phyloP scores from a whole-genome alignment of 2,797 vertebrate genomes.

The Poeciliopsis turneri region DNA sequence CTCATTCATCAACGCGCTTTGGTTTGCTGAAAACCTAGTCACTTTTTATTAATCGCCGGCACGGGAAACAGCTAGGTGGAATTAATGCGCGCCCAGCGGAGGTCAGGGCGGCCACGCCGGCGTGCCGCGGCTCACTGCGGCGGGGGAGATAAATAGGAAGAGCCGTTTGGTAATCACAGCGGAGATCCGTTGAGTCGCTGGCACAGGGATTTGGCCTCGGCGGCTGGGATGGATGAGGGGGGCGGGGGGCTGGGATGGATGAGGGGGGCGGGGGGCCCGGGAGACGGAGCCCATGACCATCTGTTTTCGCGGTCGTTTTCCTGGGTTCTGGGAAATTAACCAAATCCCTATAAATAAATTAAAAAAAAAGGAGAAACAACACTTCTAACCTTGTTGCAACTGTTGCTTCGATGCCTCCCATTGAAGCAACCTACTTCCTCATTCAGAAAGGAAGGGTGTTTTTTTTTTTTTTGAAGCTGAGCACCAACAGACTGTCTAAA shows the following conservation, averaged over 20 bases:
- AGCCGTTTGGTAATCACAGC: slow-evolving; percentile 77
- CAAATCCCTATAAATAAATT: slow-evolving; percentile 61
- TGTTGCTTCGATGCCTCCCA: slow-evolving; percentile 4
- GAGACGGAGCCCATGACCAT: slow-evolving; percentile 81
- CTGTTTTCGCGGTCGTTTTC: slow-evolving; percentile 62
- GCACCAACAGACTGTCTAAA: background rate
- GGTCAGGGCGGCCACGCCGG: slow-evolving; percentile 85
- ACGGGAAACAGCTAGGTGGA: slow-evolving; percentile 89
- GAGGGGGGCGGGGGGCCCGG: background rate
- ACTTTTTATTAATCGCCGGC: slow-evolving; percentile 99
- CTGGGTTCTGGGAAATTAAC: slow-evolving; percentile 58
- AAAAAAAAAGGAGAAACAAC: slow-evolving; percentile 73
- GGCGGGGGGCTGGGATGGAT: slow-evolving; percentile 56
- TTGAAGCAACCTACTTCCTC: slow-evolving; percentile 14
- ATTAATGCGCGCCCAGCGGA: slow-evolving; percentile 92
- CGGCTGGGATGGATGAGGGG: slow-evolving; percentile 65
- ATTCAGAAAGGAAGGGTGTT: slow-evolving; percentile 18
- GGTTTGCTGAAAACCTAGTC: slow-evolving; percentile 92
- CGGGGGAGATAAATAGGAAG: slow-evolving; percentile 88
- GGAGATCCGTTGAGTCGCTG: slow-evolving; percentile 82
- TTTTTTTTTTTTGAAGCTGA: slow-evolving; percentile 1
- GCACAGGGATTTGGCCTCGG: slow-evolving; percentile 69
- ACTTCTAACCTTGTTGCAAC: slow-evolving; percentile 68
- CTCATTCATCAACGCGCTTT: slow-evolving; percentile 98
- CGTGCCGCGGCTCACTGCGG: slow-evolving; percentile 80